These are phyloP conservation scores for Epinephelus lanceolatus DNA, from an alignment of 2,113 vertebrate species.

Conservation along the genomic window DNA sequence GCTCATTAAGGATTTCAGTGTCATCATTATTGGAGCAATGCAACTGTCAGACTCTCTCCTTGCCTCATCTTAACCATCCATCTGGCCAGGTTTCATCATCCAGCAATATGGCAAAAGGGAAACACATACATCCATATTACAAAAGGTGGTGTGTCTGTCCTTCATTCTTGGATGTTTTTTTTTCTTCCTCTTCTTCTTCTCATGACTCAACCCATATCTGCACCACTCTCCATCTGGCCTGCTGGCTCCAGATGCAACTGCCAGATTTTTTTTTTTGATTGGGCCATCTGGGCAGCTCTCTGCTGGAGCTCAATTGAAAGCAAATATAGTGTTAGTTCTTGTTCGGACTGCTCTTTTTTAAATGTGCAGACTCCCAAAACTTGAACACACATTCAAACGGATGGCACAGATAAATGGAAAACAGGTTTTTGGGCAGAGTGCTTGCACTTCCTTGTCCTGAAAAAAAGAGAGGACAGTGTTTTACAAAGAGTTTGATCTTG, in stretches of 20 bases:
- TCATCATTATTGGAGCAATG: not conserved
- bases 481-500: slow-evolving; percentile 46
- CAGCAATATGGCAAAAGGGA: slow-evolving; percentile 32
- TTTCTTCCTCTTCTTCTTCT: slow-evolving; percentile 42
- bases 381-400: slow-evolving; percentile 68
- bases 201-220: slow-evolving; percentile 71
- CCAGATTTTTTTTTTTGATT: slow-evolving; percentile 75
- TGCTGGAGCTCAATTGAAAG: slow-evolving; percentile 70
- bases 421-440: slow-evolving; percentile 46
- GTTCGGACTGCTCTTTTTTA: slow-evolving; percentile 61
- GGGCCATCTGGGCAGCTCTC: slow-evolving; percentile 78
- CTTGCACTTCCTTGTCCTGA: slow-evolving; percentile 44
- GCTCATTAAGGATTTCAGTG: not conserved
- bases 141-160: slow-evolving; percentile 51
- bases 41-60: not conserved
- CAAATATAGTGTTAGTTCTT: slow-evolving; percentile 75
- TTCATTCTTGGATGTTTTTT: slow-evolving; percentile 46
- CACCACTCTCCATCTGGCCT: slow-evolving; percentile 79
- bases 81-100: slow-evolving; percentile 16
- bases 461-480: slow-evolving; percentile 50
- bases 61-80: not conserved
- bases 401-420: slow-evolving; percentile 72
- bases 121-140: slow-evolving; percentile 41
- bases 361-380: slow-evolving; percentile 45
- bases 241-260: slow-evolving; percentile 81